These are phyloP conservation scores for Alces alces DNA, from an alignment of 2,113 vertebrate genomes.

Conservation along the genomic window DNA sequence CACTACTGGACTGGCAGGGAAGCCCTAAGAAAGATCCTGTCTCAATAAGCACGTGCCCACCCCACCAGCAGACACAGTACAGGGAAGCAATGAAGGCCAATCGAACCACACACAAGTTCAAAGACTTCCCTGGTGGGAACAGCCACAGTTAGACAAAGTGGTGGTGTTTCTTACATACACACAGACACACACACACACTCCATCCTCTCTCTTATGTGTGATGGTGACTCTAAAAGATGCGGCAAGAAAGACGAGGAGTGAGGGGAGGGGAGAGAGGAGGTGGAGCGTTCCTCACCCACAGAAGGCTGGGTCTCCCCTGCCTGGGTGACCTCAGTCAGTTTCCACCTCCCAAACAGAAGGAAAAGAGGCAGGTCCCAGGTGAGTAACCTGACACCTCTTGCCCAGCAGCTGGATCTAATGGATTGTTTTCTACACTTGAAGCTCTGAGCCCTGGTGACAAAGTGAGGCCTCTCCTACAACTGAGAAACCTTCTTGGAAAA, in stretches of 20 bases:
- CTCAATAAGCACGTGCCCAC: background rate
- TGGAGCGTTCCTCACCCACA: background rate
- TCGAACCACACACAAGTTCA: background rate
- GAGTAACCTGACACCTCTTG: constrained; percentile 9
- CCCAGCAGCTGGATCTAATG: background rate
- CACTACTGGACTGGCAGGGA: background rate
- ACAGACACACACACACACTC: background rate
- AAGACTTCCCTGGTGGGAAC: background rate
- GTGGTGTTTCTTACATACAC: background rate
- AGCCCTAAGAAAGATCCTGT: background rate
- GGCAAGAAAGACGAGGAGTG: background rate
- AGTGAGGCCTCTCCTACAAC: background rate
- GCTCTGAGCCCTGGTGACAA: background rate
- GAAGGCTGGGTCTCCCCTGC: background rate
- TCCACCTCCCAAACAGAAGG: background rate
- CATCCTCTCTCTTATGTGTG: background rate
- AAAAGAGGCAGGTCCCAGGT: background rate
- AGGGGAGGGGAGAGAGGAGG: background rate
- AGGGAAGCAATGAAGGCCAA: background rate
- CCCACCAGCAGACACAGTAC: background rate
- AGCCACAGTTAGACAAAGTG: background rate
- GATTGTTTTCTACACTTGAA: constrained; percentile 32
- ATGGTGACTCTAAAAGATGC: background rate
- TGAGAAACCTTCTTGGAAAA: background rate
- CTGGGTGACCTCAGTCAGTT: background rate